Evolutionary conservation across 2,888 invertebrate genomes (phyloP), one percentile per base, ranked within the genome.

Genomic region (Eupithecia subumbrata): DNA sequence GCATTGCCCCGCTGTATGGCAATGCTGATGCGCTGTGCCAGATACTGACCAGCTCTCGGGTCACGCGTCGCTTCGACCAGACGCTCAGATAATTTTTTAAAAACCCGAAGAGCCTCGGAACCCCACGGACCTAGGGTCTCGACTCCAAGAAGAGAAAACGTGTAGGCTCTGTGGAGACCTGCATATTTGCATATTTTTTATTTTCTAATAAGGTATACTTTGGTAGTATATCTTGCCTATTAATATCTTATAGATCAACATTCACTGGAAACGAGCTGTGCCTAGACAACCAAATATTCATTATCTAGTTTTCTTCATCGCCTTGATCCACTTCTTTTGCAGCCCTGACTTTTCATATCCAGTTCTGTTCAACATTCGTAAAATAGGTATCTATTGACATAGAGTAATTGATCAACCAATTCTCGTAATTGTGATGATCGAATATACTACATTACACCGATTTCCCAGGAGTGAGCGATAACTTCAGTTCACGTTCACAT

Each of bases 401-500:
- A 43, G 5, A 69, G 30, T 60, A 37, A 45, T 72, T 40, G 56
- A 63, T 76, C 14, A 56, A 22, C 48, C 40, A 77, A 71, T 72
- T 64, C 18, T 66, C 67, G 69, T 56, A 56, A 56, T 69, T 72
- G 72, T 74, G 69, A 75, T 71, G 75, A 77, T 75, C 86, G 86
- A 83, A 87, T 86, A 79, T 83, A 87, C 83, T 85, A 86, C 92
- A 91, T 91, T 92, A 92, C 85, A 86, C 85, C 83, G 87, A 94
- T 94, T 94, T 93, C 94, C 94, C 94, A 84, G 83, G 93, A 91
- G 94, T 88, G 86, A 88, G 88, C 89, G 88, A 85, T 86, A 91
- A 92, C 92, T 89, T 91, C 92, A 87, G 88, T 90, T 37, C 30
- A 63, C 63, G 56, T 63, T 86, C 89, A 86, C 88, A 87, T 86